Percentiles rank a stretch among this genome's conserved stretches.
Evolutionary conservation across 2,888 invertebrate species (phyloP).

Genomic region (Amphipyra tragopoginis): DNA sequence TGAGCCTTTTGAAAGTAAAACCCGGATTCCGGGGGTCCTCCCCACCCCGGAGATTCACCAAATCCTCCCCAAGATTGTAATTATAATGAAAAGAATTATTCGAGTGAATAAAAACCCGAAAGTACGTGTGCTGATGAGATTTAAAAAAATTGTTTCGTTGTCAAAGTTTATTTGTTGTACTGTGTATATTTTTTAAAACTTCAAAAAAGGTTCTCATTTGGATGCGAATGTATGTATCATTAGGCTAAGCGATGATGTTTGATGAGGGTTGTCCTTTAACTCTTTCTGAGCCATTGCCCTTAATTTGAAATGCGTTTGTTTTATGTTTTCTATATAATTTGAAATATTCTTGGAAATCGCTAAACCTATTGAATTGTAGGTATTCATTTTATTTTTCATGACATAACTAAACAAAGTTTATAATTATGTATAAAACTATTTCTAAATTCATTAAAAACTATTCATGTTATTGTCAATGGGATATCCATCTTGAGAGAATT

Average conservation of each 20-base stretch:
- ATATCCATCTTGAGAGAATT: too few species aligned
- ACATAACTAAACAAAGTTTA: too few species aligned
- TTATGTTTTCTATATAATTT: neutral
- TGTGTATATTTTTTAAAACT: neutral
- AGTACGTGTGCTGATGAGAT: slow-evolving; percentile 29
- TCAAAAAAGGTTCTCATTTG: slow-evolving; percentile 3
- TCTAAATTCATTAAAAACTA: too few species aligned
- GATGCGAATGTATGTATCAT: neutral
- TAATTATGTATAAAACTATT: too few species aligned
- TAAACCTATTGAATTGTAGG: too few species aligned
- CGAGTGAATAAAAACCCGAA: slow-evolving; percentile 27
- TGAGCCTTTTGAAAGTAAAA: slow-evolving; percentile 38
- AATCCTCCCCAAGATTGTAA: slow-evolving; percentile 45
- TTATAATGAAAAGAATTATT: slow-evolving; percentile 51
- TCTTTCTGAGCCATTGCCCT: neutral
- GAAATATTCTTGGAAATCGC: neutral
- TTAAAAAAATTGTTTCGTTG: slow-evolving; percentile 28
- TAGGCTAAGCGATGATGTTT: slow-evolving; percentile 1
- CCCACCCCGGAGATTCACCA: slow-evolving; percentile 25
- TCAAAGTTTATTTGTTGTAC: slow-evolving; percentile 15
- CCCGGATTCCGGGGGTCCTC: slow-evolving; percentile 25
- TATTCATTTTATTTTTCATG: too few species aligned
- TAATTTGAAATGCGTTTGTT: neutral
- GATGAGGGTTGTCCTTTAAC: slow-evolving; percentile 3
- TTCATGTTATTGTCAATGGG: too few species aligned